Evolutionary conservation across 1,140 invertebrate genomes (phyloP).

Genomic region (Megathymus violae): DNA sequence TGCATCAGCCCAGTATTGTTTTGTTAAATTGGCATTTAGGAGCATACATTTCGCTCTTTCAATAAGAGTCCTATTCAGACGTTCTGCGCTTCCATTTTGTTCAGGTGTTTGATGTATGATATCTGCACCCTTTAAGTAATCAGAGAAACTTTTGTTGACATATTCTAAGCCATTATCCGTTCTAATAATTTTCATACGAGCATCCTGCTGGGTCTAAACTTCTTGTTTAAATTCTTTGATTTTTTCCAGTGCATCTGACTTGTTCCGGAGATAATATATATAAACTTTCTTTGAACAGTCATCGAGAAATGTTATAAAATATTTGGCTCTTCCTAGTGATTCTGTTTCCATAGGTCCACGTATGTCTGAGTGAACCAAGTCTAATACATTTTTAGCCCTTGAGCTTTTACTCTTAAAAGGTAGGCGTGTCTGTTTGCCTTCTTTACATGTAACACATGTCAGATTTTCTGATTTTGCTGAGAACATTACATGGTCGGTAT

Average conservation of each 20-base stretch:
- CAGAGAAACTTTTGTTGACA: slow-evolving; percentile 52
- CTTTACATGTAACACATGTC: slow-evolving; percentile 42
- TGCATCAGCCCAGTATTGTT: slow-evolving; percentile 45
- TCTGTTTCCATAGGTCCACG: slow-evolving; percentile 69
- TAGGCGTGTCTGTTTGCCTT: slow-evolving; percentile 47
- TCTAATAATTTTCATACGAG: slow-evolving; percentile 51
- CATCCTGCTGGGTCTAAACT: slow-evolving; percentile 54
- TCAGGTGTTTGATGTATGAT: slow-evolving; percentile 62
- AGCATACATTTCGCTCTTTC: slow-evolving; percentile 56
- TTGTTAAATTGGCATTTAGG: slow-evolving; percentile 45
- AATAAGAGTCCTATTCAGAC: slow-evolving; percentile 57
- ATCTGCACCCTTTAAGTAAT: slow-evolving; percentile 53
- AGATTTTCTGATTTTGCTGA: slow-evolving; percentile 37
- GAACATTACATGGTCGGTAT: slow-evolving; percentile 38
- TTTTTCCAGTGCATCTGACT: slow-evolving; percentile 56
- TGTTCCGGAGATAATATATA: slow-evolving; percentile 66
- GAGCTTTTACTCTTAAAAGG: slow-evolving; percentile 35
- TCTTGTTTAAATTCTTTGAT: slow-evolving; percentile 54
- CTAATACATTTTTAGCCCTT: slow-evolving; percentile 13
- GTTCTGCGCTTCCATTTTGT: slow-evolving; percentile 70
- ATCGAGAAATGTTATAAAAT: slow-evolving; percentile 74
- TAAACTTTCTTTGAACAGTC: slow-evolving; percentile 64
- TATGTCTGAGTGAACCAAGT: slow-evolving; percentile 65
- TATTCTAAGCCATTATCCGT: slow-evolving; percentile 76
- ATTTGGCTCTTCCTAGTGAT: slow-evolving; percentile 56